Conservation (phyloP, 2,797 vertebrate species). For the Brotogeris chrysoptera region DNA sequence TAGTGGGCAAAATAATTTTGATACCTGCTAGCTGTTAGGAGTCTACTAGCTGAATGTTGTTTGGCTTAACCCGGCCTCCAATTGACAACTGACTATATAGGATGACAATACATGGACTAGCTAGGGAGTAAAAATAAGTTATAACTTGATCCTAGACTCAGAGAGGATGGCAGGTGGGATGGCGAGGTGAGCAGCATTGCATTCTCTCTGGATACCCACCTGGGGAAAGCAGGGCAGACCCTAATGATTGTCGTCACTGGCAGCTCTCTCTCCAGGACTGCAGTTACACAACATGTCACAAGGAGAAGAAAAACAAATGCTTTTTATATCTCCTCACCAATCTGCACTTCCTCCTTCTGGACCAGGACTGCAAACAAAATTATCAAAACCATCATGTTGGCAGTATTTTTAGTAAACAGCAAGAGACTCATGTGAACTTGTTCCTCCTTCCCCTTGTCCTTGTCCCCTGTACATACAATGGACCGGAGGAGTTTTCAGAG, state of each 20-base stretch:
- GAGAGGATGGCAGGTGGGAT: background rate
- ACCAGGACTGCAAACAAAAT: slow-evolving; percentile 30
- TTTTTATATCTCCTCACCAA: slow-evolving; percentile 40
- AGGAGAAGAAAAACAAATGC: background rate
- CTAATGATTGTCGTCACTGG: background rate
- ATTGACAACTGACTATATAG: background rate
- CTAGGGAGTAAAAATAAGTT: background rate
- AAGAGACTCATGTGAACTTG: slow-evolving; percentile 15
- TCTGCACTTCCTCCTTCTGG: slow-evolving; percentile 53
- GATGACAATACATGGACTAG: background rate
- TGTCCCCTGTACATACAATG: background rate
- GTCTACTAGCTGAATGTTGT: background rate
- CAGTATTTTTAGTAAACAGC: slow-evolving; percentile 51
- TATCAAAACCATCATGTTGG: slow-evolving; percentile 27
- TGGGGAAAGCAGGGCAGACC: background rate
- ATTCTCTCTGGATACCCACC: background rate
- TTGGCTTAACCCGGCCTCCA: background rate
- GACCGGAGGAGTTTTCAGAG: background rate
- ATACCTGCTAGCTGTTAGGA: background rate
- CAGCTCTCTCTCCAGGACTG: background rate
- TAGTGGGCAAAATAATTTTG: background rate
- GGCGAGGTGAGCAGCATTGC: background rate
- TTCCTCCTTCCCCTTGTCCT: slow-evolving; percentile 12
- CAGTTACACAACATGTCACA: slow-evolving; percentile 4
- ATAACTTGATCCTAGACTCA: background rate